Percentiles rank a stretch among this genome's conserved stretches.
Evolutionary conservation across 2,113 vertebrate genomes (phyloP).

Genomic region (Brevimyrus niger): DNA sequence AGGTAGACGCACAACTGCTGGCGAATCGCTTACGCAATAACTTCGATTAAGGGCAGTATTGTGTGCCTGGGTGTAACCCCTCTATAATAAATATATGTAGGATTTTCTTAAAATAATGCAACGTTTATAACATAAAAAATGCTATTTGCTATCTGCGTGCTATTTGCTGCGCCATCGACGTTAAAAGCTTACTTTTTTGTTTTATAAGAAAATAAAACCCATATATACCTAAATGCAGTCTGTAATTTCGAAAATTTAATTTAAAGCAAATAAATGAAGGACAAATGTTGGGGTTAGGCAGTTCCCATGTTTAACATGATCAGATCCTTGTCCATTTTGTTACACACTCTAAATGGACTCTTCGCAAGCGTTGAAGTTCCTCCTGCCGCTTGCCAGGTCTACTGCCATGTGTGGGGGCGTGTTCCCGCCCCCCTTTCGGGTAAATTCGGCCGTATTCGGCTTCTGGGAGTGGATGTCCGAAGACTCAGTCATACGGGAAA

Average conservation of each 20-base stretch:
- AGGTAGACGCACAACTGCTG: neutral
- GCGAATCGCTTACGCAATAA: neutral
- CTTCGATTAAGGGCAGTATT: neutral
- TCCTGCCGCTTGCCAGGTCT: neutral
- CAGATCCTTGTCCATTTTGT: neutral
- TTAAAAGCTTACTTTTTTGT: neutral
- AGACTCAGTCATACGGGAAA: slow-evolving; percentile 7
- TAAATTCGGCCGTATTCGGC: neutral
- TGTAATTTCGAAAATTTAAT: neutral
- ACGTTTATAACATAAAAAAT: neutral
- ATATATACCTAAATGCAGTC: neutral
- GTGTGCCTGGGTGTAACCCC: neutral
- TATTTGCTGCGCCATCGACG: neutral
- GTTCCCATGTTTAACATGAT: neutral
- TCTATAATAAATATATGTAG: neutral
- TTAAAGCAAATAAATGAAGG: neutral
- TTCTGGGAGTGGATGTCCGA: slow-evolving; percentile 9
- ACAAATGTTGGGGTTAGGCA: neutral
- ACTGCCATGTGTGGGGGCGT: slow-evolving; percentile 20
- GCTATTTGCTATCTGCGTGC: neutral
- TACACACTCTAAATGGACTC: neutral
- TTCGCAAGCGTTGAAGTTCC: neutral
- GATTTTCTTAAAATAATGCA: neutral
- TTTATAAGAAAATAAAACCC: neutral
- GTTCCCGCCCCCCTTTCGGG: neutral